A percentile compares a stretch with the other conserved stretches of the same genome.
Conservation (phyloP, 1,140 invertebrate genomes). For the Apolygus lucorum region DNA sequence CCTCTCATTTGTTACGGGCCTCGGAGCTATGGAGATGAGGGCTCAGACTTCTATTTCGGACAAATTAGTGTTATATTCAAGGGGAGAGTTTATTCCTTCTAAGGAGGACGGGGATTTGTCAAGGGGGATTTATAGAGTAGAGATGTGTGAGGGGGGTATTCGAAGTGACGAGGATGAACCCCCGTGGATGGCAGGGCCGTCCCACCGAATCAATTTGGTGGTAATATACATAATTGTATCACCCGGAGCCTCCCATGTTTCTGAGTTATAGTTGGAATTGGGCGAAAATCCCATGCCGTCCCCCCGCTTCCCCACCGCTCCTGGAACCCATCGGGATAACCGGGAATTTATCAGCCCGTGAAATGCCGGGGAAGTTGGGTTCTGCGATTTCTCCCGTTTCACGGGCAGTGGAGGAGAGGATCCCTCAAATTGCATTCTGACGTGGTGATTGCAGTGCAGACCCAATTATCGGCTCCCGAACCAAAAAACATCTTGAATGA, state of each 20-base stretch:
- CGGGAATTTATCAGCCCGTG: constrained; percentile 3
- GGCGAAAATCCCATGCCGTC: neutral
- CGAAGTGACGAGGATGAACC: too few relatives aligned
- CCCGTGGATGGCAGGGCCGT: too few relatives aligned
- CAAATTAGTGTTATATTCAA: constrained; percentile 15
- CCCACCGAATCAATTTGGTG: constrained; percentile 5
- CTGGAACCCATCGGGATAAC: neutral
- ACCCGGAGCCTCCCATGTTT: neutral
- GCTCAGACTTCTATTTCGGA: constrained; percentile 7
- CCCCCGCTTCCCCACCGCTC: neutral
- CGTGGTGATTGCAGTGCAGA: neutral
- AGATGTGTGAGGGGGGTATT: neutral
- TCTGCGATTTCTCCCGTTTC: neutral
- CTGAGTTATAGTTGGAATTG: constrained; percentile 6
- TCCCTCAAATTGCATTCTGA: neutral
- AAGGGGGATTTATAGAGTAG: too few relatives aligned
- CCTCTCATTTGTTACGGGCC: neutral
- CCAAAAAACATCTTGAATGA: too few relatives aligned
- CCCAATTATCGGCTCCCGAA: neutral
- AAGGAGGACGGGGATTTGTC: neutral
- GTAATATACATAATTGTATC: constrained; percentile 14
- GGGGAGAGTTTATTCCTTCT: neutral
- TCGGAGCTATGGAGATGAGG: constrained; percentile 1
- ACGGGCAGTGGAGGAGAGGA: too few relatives aligned
- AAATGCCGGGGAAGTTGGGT: neutral